Conservation (phyloP, 2,797 vertebrate species). For the Pseudochaenichthys georgianus region DNA sequence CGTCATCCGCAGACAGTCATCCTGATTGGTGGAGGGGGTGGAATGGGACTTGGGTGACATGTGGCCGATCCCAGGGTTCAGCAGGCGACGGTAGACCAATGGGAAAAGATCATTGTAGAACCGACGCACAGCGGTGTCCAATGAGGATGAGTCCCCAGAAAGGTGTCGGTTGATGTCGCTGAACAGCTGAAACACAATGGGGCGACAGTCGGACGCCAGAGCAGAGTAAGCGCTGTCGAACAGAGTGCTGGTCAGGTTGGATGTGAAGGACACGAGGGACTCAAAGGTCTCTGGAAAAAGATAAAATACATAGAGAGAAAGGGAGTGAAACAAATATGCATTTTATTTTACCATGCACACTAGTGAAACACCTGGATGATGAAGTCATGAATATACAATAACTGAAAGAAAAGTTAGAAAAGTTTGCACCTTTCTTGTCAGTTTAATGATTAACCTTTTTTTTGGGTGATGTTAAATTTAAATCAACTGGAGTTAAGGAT, state of each 20-base stretch:
- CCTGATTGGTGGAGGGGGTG: slow-evolving; percentile 46
- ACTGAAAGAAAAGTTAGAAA: not conserved
- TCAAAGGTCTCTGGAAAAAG: slow-evolving; percentile 87
- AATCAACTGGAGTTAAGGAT: not conserved
- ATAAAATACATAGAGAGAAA: slow-evolving; percentile 26
- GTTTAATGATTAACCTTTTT: not conserved
- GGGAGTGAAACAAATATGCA: not conserved
- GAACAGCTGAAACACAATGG: slow-evolving; percentile 87
- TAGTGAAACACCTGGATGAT: not conserved
- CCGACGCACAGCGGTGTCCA: slow-evolving; percentile 82
- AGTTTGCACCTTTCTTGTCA: not conserved
- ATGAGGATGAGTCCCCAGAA: slow-evolving; percentile 81
- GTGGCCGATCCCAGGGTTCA: slow-evolving; percentile 86
- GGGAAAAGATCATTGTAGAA: slow-evolving; percentile 93
- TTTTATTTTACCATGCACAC: not conserved
- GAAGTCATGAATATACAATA: not conserved
- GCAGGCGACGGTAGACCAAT: slow-evolving; percentile 89
- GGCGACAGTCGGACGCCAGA: slow-evolving; percentile 86
- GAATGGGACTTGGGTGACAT: slow-evolving; percentile 51
- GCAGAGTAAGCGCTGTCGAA: slow-evolving; percentile 89
- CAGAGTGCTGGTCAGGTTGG: slow-evolving; percentile 88
- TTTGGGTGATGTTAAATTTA: not conserved
- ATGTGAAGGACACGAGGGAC: slow-evolving; percentile 88
- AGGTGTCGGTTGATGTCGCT: slow-evolving; percentile 87
- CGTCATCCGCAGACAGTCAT: slow-evolving; percentile 88